Percentiles rank a stretch among this genome's conserved stretches.
Evolutionary conservation across 2,888 invertebrate species (phyloP).

Genomic region (Plebejus anna): DNA sequence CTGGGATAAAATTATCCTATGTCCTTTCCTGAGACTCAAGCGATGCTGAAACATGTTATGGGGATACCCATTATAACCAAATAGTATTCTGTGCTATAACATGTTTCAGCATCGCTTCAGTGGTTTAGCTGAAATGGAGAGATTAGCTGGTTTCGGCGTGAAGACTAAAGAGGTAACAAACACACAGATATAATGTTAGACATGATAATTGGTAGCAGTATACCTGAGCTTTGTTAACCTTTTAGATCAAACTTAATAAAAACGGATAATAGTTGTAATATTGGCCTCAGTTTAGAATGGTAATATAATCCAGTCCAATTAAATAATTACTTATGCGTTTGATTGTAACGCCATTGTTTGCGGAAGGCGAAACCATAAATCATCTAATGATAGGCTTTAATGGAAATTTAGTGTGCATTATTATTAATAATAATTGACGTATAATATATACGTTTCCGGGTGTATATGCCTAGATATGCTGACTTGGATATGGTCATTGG

Average conservation of each 20-base stretch:
- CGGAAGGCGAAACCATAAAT: conserved; percentile 21
- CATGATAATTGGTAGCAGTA: not conserved
- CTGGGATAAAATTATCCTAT: not conserved
- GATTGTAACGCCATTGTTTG: conserved; percentile 18
- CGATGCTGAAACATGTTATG: no score
- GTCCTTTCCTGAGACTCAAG: not conserved
- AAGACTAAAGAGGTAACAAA: no score
- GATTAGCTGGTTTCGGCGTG: no score
- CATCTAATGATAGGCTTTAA: conserved; percentile 11
- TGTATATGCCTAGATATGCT: not conserved
- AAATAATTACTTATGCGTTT: conserved; percentile 25
- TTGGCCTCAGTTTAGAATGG: not conserved
- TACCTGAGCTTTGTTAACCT: not conserved
- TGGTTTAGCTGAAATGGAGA: not conserved
- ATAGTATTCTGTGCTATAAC: not conserved
- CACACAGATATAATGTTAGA: not conserved
- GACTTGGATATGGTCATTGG: conserved; percentile 7
- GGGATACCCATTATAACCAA: no score
- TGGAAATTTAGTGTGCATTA: conserved; percentile 25
- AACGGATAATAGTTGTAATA: not conserved
- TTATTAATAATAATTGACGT: conserved; percentile 14
- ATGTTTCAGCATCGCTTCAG: not conserved
- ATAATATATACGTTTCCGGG: conserved; percentile 23
- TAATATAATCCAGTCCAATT: conserved; percentile 16
- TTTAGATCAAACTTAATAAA: no score